These are phyloP conservation scores for Ecliptopera silaceata DNA, from an alignment of 2,888 invertebrate genomes.

Conservation along the genomic window DNA sequence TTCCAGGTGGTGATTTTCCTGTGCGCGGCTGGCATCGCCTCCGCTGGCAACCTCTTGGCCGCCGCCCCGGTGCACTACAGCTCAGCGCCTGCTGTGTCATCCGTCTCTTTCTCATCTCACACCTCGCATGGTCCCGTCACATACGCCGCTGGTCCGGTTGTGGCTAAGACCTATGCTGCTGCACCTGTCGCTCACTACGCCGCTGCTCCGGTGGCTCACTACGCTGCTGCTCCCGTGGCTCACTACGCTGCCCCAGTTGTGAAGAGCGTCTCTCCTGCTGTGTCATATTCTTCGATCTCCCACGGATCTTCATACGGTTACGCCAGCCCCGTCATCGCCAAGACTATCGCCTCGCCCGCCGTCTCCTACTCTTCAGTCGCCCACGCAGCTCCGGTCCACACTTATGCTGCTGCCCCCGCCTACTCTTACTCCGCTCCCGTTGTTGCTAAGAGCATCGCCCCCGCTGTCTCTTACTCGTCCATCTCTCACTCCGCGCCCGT, in stretches of 20 bases:
- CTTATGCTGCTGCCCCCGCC: slow-evolving; percentile 47
- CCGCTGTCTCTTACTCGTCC: slow-evolving; percentile 59
- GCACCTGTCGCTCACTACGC: slow-evolving; percentile 53
- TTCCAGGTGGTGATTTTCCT: slow-evolving; percentile 79
- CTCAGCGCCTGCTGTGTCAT: slow-evolving; percentile 59
- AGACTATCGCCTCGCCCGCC: slow-evolving; percentile 25
- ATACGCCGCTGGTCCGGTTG: slow-evolving; percentile 80
- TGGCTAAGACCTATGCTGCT: slow-evolving; percentile 55
- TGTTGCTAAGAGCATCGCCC: slow-evolving; percentile 56
- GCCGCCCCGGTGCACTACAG: slow-evolving; percentile 61
- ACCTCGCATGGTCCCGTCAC: slow-evolving; percentile 64
- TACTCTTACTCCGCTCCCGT: slow-evolving; percentile 44
- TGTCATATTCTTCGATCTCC: slow-evolving; percentile 43
- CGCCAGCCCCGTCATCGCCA: slow-evolving; percentile 20
- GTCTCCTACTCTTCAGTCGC: slow-evolving; percentile 46
- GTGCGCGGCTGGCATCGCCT: slow-evolving; percentile 83
- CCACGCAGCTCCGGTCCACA: slow-evolving; percentile 46
- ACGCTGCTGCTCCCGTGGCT: slow-evolving; percentile 50
- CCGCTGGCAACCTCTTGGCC: slow-evolving; percentile 82
- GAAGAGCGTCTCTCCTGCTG: slow-evolving; percentile 44
- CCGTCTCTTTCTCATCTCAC: slow-evolving; percentile 64
- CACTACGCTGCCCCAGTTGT: slow-evolving; percentile 50
- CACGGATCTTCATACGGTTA: slow-evolving; percentile 32
- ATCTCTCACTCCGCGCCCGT: slow-evolving; percentile 60
- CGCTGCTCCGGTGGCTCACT: slow-evolving; percentile 49